Evolutionary conservation across 2,888 invertebrate genomes (phyloP).

Genomic region (Holacanthella duospinosa): DNA sequence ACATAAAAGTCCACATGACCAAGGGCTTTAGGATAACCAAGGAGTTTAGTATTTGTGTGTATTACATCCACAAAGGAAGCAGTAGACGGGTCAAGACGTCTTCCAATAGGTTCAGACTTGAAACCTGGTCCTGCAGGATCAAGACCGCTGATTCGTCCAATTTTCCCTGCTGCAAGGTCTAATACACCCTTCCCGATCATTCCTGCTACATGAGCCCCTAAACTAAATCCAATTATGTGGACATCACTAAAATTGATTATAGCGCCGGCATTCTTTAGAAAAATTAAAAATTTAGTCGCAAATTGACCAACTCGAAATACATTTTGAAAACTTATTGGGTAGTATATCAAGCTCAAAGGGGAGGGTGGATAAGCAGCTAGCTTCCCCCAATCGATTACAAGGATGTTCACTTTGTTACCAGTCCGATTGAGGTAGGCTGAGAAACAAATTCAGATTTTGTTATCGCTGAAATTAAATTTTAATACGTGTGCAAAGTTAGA

Average conservation of each 20-base stretch:
- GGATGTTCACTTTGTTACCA: background rate
- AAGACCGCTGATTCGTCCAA: slow-evolving; percentile 26
- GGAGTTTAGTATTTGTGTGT: background rate
- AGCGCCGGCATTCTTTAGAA: background rate
- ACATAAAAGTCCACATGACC: no score
- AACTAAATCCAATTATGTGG: slow-evolving; percentile 24
- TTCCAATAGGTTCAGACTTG: background rate
- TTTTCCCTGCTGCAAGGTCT: slow-evolving; percentile 12
- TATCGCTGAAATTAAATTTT: no score
- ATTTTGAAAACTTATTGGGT: background rate
- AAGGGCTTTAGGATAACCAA: no score
- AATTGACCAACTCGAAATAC: background rate
- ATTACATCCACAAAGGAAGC: background rate
- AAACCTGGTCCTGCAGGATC: slow-evolving; percentile 2
- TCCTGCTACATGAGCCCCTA: slow-evolving; percentile 17
- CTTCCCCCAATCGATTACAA: slow-evolving; percentile 1
- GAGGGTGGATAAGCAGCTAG: background rate
- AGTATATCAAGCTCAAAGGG: background rate
- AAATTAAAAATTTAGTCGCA: background rate
- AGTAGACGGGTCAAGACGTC: background rate
- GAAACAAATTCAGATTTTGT: background rate
- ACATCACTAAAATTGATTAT: background rate
- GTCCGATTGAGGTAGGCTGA: background rate
- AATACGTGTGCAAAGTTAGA: no score
- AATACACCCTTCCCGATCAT: background rate